phyloP scores from a whole-genome alignment of 2,888 invertebrate genomes.

The Bombyx huttoni region DNA sequence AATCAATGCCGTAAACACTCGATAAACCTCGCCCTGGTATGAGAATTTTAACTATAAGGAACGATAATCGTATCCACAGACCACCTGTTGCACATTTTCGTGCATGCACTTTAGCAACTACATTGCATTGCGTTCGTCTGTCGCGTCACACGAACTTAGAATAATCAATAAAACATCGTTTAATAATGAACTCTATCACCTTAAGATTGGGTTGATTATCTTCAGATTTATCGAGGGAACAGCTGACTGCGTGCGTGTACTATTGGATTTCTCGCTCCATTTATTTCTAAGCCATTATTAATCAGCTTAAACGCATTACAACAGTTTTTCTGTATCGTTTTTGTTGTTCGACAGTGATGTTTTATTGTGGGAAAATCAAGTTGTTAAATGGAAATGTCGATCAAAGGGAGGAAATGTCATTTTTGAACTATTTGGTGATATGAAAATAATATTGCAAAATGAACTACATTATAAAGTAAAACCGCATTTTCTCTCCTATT shows the following conservation, averaged over 20 bases:
- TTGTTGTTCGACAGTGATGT: conserved; percentile 10
- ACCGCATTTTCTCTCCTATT: too few relatives aligned
- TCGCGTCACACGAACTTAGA: conserved; percentile 20
- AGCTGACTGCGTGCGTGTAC: conserved; percentile 27
- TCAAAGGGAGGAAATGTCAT: not conserved
- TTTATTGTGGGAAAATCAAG: conserved; percentile 7
- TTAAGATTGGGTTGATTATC: conserved; percentile 7
- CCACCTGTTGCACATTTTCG: conserved; percentile 29
- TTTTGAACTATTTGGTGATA: not conserved
- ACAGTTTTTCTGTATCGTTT: conserved; percentile 22
- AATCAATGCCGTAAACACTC: not conserved
- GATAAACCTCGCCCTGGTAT: not conserved
- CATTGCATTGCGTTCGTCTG: conserved; percentile 29
- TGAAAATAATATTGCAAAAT: not conserved
- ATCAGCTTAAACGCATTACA: conserved; percentile 37
- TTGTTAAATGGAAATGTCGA: conserved; percentile 6
- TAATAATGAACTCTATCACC: conserved; percentile 5
- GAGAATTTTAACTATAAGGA: conserved; percentile 24
- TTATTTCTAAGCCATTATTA: conserved; percentile 39
- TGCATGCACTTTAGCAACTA: conserved; percentile 36
- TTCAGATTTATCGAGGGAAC: not conserved
- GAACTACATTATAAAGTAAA: not conserved
- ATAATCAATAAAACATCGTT: conserved; percentile 13
- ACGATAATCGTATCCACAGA: conserved; percentile 27
- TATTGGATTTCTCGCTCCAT: conserved; percentile 59